Percentiles rank a stretch among this genome's conserved stretches.
Evolutionary conservation across 1,140 invertebrate species (phyloP).

Genomic region (Aphaenogaster floridana): DNA sequence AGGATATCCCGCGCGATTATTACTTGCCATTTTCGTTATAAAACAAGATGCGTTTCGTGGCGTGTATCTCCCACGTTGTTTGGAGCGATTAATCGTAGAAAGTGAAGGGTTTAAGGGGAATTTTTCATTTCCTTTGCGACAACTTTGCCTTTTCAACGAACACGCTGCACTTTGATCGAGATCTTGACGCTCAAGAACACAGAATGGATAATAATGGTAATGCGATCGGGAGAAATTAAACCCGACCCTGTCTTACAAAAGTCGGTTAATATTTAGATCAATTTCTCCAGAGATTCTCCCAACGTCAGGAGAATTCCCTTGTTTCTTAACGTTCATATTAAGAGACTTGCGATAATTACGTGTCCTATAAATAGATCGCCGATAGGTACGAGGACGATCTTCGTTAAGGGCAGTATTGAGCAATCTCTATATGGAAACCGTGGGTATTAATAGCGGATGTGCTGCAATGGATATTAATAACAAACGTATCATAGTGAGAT

Average conservation of each 20-base stretch:
- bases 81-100: not conserved
- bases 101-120: not conserved
- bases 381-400: not conserved
- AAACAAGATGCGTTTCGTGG: not conserved
- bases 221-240: constrained; percentile 16
- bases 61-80: not conserved
- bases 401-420: constrained; percentile 45
- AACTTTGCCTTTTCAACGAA: not conserved
- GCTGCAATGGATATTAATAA: constrained; percentile 58
- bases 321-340: not conserved
- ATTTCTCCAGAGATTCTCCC: not conserved
- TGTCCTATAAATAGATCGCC: not conserved
- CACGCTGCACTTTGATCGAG: not conserved
- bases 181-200: constrained; percentile 38
- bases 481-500: constrained; percentile 50
- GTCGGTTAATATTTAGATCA: not conserved
- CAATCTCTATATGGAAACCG: constrained; percentile 43
- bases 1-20: not conserved
- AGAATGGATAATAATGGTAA: constrained; percentile 27
- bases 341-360: not conserved
- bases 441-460: constrained; percentile 52
- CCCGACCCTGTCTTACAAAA: not conserved
- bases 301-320: not conserved
- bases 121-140: not conserved
- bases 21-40: not conserved